Conservation (phyloP, 1,140 invertebrate genomes). For the Pachyrhynchus sulphureomaculatus region DNA sequence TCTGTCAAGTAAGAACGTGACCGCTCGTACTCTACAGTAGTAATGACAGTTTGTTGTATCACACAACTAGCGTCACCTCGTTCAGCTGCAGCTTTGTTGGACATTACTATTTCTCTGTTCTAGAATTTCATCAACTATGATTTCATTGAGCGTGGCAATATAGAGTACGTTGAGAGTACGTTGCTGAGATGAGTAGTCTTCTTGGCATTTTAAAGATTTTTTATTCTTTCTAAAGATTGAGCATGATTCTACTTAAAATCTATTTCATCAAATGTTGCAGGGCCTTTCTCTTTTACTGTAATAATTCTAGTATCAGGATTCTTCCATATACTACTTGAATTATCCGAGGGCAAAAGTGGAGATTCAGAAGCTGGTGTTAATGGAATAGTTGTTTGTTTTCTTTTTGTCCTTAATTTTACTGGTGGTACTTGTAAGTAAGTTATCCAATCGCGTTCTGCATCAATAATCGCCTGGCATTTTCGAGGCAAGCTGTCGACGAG, state of each 20-base stretch:
- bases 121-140: conserved; percentile 56
- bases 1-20: too few relatives aligned
- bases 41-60: conserved; percentile 69
- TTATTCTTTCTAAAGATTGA: conserved; percentile 55
- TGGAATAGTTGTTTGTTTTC: conserved; percentile 42
- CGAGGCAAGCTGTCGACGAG: too few relatives aligned
- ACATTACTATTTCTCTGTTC: conserved; percentile 59
- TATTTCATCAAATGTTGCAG: conserved; percentile 39
- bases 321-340: conserved; percentile 23
- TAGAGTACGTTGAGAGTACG: too few relatives aligned
- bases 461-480: too few relatives aligned
- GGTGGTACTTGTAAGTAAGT: conserved; percentile 22
- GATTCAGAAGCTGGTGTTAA: conserved; percentile 49
- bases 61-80: conserved; percentile 61
- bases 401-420: conserved; percentile 37
- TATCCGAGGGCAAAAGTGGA: conserved; percentile 37
- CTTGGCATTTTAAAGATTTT: conserved; percentile 55
- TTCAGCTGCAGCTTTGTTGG: conserved; percentile 59
- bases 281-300: conserved; percentile 20
- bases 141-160: conserved; percentile 60
- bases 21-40: conserved; percentile 76
- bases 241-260: conserved; percentile 47
- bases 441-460: too few relatives aligned
- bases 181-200: conserved; percentile 58
- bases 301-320: conserved; percentile 12